Conservation (phyloP, 1,140 invertebrate species). For the Leucophenga varia region DNA sequence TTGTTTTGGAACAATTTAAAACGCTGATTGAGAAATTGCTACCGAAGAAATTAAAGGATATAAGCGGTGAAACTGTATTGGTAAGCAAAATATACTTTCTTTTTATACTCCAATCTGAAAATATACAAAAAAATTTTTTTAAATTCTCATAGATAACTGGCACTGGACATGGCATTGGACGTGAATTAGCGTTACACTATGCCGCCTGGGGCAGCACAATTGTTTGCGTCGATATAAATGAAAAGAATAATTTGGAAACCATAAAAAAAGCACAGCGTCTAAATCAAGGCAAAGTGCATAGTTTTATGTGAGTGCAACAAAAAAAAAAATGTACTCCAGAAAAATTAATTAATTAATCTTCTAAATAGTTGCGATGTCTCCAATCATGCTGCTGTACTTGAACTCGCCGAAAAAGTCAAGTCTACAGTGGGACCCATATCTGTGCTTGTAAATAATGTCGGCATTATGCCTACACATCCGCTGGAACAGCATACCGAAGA, state of each 20-base stretch:
- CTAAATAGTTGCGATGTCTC: conserved; percentile 70
- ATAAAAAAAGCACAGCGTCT: conserved; percentile 61
- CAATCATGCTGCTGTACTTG: conserved; percentile 62
- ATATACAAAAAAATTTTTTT: background rate
- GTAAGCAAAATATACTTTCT: conserved; percentile 56
- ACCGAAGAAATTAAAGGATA: conserved; percentile 59
- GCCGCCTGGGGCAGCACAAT: conserved; percentile 74
- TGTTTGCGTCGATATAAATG: conserved; percentile 87
- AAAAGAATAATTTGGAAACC: conserved; percentile 68
- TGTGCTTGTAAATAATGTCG: conserved; percentile 77
- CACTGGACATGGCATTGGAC: conserved; percentile 87
- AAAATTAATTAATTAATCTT: background rate
- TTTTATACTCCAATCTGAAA: background rate
- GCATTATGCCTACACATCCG: conserved; percentile 70
- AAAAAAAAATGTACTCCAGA: no score
- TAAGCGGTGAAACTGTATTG: conserved; percentile 67
- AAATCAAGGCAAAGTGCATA: conserved; percentile 57
- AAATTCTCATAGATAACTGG: conserved; percentile 74
- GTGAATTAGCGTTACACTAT: conserved; percentile 79
- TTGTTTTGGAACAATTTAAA: conserved; percentile 31
- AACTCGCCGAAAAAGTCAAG: conserved; percentile 61
- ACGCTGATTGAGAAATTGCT: conserved; percentile 20
- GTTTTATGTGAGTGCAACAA: conserved; percentile 59
- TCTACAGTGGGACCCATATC: conserved; percentile 67
- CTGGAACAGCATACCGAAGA: conserved; percentile 63